These are phyloP conservation scores for Sciurus niger DNA, from an alignment of 2,113 vertebrate species.

Conservation along the genomic window DNA sequence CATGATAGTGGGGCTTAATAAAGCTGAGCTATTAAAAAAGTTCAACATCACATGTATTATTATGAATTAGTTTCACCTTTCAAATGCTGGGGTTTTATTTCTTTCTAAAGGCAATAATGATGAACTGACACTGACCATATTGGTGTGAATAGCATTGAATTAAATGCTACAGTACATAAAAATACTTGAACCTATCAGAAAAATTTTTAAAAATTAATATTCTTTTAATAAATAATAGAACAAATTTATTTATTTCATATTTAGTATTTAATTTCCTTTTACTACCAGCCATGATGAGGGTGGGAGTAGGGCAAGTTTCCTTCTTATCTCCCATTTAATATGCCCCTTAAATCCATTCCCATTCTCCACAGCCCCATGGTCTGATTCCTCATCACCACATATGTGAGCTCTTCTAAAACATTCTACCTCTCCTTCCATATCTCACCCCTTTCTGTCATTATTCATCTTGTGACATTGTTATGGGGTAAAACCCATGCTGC, in stretches of 20 bases:
- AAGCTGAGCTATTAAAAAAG: neutral
- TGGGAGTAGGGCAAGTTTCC: too few relatives aligned
- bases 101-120: neutral
- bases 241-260: constrained; percentile 4
- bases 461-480: neutral
- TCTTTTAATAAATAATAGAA: neutral
- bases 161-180: neutral
- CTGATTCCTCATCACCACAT: neutral
- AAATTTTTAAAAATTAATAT: neutral
- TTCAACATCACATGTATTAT: neutral
- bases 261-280: constrained; percentile 46
- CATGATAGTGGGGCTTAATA: neutral
- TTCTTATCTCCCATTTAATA: neutral
- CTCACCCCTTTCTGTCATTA: neutral
- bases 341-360: neutral
- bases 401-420: neutral
- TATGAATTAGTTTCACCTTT: neutral
- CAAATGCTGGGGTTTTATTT: neutral
- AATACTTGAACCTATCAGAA: neutral
- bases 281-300: neutral
- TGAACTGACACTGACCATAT: neutral
- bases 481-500: neutral
- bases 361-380: neutral
- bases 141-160: neutral
- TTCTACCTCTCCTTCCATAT: neutral